Percentiles rank a stretch among this genome's conserved stretches.
Conservation (phyloP, 2,888 invertebrate species). For the Plagiodera versicolora region DNA sequence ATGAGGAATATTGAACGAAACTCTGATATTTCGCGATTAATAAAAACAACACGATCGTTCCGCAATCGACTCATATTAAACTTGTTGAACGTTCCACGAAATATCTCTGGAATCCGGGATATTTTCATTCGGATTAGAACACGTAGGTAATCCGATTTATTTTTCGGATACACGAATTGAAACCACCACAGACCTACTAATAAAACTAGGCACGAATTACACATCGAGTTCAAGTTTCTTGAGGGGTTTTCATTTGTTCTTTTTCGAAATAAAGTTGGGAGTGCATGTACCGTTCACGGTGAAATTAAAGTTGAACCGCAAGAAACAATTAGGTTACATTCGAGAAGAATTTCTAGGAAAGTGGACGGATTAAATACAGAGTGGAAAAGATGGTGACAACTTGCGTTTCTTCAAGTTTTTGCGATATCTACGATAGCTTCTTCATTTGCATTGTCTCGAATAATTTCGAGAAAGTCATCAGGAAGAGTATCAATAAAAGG, state of each 20-base stretch:
- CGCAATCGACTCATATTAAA: not conserved
- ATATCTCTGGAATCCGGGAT: not conserved
- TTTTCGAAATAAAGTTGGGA: not conserved
- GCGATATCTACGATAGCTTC: no score
- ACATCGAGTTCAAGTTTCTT: not conserved
- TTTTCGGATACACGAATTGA: not conserved
- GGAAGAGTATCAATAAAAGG: no score
- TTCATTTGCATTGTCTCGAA: no score
- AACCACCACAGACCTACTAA: not conserved
- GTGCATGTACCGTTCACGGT: not conserved
- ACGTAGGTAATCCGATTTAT: not conserved
- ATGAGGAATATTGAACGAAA: not conserved
- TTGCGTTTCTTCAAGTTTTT: not conserved
- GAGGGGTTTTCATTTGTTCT: not conserved
- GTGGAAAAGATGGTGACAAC: not conserved
- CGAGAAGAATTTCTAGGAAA: not conserved
- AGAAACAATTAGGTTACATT: not conserved
- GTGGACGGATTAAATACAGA: not conserved
- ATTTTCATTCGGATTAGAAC: not conserved
- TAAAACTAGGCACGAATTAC: not conserved
- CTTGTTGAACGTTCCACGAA: not conserved
- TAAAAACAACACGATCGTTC: not conserved
- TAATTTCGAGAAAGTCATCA: no score
- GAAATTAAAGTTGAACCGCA: not conserved
- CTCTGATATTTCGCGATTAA: not conserved